Evolutionary conservation across 1,140 invertebrate species (phyloP), one percentile per base, ranked within the genome.

Genomic region (Fopius arisanus): DNA sequence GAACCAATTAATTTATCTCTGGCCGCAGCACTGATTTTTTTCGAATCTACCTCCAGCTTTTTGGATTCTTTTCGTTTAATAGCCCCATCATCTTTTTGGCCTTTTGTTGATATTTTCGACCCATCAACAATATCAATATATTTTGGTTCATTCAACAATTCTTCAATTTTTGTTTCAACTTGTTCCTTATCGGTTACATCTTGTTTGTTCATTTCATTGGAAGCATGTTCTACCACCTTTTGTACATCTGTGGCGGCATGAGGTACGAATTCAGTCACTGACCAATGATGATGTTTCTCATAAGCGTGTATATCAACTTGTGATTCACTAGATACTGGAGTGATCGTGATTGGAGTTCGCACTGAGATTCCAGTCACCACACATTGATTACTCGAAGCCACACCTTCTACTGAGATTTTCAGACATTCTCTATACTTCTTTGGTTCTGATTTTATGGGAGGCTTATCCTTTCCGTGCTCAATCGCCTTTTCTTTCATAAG

Each of bases 131-230:
- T 7, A 28, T 66, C n/a, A 19, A 72, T 31, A 19, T 66, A 5
- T 66, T 41, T 12, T 19, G 43, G 5, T 41, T 65, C 16, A 37
- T 63, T 21, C 19, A 65, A 65, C 21, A 72, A 31, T 54, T 12
- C 72, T 14, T 51, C 43, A 54, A 54, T 62, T 75, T 4, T 51
- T 67, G n/a, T 77, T 77, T 72, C 14, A 28, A 12, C 19, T 23
- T 23, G 12, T 43, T 26, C 48, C 19, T 59, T 19, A 26, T n/a
- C n/a, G n/a, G n/a, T n/a, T n/a, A n/a, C n/a, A n/a, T 33, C 14
- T 62, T 54, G 9, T 19, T 59, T 12, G 1, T 14, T 23, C 21
- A 1, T 54, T 10, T 28, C 23, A 4, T 31, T 4, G 28, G 54
- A 6, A 62, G 43, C 26, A 4, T 14, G 21, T 26, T 5, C 16